Evolutionary conservation across 2,888 invertebrate genomes (phyloP).

Genomic region (Cetonia aurata): DNA sequence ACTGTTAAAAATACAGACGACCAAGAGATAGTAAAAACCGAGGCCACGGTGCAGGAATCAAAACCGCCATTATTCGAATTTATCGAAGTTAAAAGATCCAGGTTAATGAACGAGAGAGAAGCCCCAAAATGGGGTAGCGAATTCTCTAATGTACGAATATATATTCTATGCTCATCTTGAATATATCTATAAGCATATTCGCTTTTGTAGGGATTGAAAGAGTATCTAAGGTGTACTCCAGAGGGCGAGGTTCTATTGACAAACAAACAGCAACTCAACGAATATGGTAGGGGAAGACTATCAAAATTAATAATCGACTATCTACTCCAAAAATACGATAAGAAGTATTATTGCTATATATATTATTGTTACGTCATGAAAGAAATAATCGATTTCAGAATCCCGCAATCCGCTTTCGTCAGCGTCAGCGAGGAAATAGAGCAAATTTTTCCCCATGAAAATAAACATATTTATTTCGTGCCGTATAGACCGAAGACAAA

Average conservation of each 20-base stretch:
- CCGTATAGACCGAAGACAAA: conserved; percentile 7
- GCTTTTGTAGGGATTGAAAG: not conserved
- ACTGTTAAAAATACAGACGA: too few relatives aligned
- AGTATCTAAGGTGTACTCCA: not conserved
- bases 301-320: not conserved
- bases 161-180: too few relatives aligned
- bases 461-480: conserved; percentile 6
- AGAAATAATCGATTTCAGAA: not conserved
- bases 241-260: not conserved
- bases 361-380: not conserved
- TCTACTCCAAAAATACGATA: not conserved
- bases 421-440: conserved; percentile 2
- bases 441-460: not conserved
- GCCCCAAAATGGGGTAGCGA: too few relatives aligned
- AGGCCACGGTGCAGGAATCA: too few relatives aligned
- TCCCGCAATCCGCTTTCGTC: not conserved
- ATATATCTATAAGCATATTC: too few relatives aligned
- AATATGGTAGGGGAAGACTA: not conserved
- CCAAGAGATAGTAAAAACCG: too few relatives aligned
- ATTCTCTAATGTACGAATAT: too few relatives aligned
- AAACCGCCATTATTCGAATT: too few relatives aligned
- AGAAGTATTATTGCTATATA: not conserved
- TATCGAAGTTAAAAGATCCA: too few relatives aligned
- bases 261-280: conserved; percentile 3
- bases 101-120: too few relatives aligned